Evolutionary conservation across 2,888 invertebrate genomes (phyloP).

Genomic region (Diplolepis rosae): DNA sequence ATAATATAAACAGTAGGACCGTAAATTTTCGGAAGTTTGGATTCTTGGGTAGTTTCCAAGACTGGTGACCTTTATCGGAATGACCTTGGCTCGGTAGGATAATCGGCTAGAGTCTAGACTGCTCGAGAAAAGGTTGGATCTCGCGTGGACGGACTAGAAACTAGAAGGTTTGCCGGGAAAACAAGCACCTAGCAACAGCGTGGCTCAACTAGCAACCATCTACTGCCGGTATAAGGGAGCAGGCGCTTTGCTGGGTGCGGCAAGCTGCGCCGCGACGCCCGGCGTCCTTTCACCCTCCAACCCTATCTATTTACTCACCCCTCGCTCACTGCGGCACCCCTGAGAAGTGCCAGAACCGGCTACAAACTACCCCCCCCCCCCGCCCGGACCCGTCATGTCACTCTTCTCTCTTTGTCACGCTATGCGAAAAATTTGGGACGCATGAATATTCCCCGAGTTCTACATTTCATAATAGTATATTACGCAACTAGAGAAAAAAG

Average conservation of each 20-base stretch:
- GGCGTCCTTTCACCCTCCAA: constrained; percentile 49
- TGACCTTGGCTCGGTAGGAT: constrained; percentile 29
- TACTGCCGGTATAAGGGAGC: constrained; percentile 53
- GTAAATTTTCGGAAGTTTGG: not conserved
- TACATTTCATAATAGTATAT: too few species aligned
- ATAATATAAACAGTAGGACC: not conserved
- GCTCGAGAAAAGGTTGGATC: constrained; percentile 27
- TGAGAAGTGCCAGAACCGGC: constrained; percentile 29
- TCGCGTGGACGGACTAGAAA: constrained; percentile 44
- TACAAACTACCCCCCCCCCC: constrained; percentile 35
- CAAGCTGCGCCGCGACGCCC: constrained; percentile 67
- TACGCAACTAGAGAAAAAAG: too few species aligned
- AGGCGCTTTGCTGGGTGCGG: constrained; percentile 70
- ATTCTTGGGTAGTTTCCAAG: constrained; percentile 8
- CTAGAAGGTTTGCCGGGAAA: constrained; percentile 32
- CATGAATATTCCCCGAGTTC: too few species aligned
- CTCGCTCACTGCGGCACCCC: constrained; percentile 27
- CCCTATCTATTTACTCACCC: constrained; percentile 31
- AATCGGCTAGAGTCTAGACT: not conserved
- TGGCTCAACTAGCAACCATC: constrained; percentile 42
- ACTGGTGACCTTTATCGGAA: constrained; percentile 21
- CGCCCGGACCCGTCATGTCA: not conserved
- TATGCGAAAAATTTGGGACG: constrained; percentile 32
- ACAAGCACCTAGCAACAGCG: constrained; percentile 61
- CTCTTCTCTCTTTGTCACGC: constrained; percentile 7